These are phyloP conservation scores for Callospermophilus lateralis DNA, from an alignment of 2,113 vertebrate genomes.

Conservation along the genomic window DNA sequence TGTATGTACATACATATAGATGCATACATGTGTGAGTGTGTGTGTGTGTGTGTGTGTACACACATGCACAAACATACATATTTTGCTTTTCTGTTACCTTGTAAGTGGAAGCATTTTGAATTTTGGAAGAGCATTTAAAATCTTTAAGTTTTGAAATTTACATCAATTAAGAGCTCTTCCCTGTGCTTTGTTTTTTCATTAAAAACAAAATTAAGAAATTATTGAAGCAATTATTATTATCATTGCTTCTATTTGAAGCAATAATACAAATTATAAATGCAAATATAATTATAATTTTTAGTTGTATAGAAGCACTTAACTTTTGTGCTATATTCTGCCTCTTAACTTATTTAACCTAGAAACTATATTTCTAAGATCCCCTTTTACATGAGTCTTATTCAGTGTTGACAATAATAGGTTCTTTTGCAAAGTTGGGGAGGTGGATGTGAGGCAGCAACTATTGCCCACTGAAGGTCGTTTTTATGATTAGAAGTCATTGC, in stretches of 20 bases:
- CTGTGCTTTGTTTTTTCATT: neutral
- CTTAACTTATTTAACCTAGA: neutral
- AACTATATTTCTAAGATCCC: neutral
- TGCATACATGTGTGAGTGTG: neutral
- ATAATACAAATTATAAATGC: neutral
- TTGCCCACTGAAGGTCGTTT: neutral
- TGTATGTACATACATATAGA: neutral
- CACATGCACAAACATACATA: neutral
- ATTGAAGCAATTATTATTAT: neutral
- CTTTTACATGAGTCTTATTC: neutral
- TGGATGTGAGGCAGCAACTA: neutral
- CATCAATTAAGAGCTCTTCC: neutral
- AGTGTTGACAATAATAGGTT: neutral
- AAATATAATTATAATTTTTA: conserved; percentile 26
- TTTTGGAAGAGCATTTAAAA: conserved; percentile 34
- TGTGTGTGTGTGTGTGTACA: no score
- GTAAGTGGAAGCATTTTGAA: neutral
- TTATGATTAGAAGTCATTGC: neutral
- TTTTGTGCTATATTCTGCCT: neutral
- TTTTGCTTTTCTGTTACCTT: neutral
- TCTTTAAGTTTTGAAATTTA: neutral
- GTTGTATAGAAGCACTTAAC: neutral
- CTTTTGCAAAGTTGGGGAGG: neutral
- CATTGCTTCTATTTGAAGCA: no score
- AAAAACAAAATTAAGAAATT: conserved; percentile 47